phyloP scores from a whole-genome alignment of 2,888 invertebrate species.

The Melieria omissa region DNA sequence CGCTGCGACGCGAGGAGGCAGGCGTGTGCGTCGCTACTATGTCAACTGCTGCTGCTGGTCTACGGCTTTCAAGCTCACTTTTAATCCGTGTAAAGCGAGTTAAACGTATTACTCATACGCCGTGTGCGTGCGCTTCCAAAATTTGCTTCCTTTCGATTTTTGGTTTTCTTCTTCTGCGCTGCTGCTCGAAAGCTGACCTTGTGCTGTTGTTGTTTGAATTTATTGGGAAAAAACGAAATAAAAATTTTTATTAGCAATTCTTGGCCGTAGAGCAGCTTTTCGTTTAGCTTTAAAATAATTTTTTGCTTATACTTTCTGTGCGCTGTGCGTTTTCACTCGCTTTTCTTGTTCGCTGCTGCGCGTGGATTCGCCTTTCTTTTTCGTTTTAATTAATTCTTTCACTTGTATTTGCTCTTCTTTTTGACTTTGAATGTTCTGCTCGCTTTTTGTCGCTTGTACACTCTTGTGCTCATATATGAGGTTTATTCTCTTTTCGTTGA shows the following conservation, averaged over 20 bases:
- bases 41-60: too few species aligned
- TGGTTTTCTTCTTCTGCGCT: background rate
- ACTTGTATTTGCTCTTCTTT: conserved; percentile 35
- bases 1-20: conserved; percentile 19
- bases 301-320: conserved; percentile 6
- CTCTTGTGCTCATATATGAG: conserved; percentile 41
- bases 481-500: conserved; percentile 27
- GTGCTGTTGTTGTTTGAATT: background rate
- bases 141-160: background rate
- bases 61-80: conserved; percentile 3
- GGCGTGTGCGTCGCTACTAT: conserved; percentile 23
- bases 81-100: background rate
- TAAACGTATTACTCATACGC: conserved; percentile 30
- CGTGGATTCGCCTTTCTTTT: conserved; percentile 7
- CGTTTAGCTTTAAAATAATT: background rate
- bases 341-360: background rate
- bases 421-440: conserved; percentile 44
- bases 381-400: conserved; percentile 28
- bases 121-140: conserved; percentile 4
- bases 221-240: conserved; percentile 3
- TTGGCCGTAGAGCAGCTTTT: background rate
- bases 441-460: conserved; percentile 46
- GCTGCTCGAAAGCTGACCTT: background rate
- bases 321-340: background rate
- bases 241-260: background rate